Conservation (phyloP, 1,140 invertebrate species). For the Caenorhabditis latens region DNA sequence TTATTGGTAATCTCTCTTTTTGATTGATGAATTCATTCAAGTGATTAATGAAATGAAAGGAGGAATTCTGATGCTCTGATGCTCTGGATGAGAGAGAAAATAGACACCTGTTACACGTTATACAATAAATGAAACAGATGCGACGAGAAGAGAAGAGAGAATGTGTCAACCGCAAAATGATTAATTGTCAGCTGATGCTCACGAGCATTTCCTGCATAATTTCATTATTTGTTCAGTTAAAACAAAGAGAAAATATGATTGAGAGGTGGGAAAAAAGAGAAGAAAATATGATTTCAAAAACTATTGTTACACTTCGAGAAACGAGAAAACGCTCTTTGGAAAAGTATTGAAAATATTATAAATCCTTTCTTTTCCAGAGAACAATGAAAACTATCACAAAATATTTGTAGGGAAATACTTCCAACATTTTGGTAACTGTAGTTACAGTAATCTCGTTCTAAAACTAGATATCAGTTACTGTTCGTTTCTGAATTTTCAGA, state of each 20-base stretch:
- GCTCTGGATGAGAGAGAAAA: background rate
- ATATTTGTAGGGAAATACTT: too few relatives aligned
- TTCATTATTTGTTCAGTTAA: background rate
- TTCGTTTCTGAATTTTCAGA: too few relatives aligned
- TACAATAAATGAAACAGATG: slow-evolving; percentile 38
- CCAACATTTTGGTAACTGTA: too few relatives aligned
- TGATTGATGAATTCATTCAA: slow-evolving; percentile 42
- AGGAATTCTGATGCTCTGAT: background rate
- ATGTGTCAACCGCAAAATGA: slow-evolving; percentile 53
- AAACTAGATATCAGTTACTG: too few relatives aligned
- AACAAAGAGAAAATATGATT: slow-evolving; percentile 13
- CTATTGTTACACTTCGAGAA: background rate
- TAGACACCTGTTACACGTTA: slow-evolving; percentile 54
- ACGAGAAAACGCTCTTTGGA: too few relatives aligned
- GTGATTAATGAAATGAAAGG: slow-evolving; percentile 12
- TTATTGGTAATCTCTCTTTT: slow-evolving; percentile 56
- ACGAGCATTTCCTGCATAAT: slow-evolving; percentile 12
- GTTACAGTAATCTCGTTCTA: too few relatives aligned
- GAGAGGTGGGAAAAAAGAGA: background rate
- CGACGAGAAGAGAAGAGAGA: background rate
- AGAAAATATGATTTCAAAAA: background rate
- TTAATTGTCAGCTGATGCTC: slow-evolving; percentile 55
- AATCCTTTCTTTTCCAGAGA: too few relatives aligned
- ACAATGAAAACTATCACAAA: too few relatives aligned
- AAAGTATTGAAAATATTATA: too few relatives aligned